Evolutionary conservation across 2,797 vertebrate genomes (phyloP).

Genomic region (Sebastolobus altivelis): DNA sequence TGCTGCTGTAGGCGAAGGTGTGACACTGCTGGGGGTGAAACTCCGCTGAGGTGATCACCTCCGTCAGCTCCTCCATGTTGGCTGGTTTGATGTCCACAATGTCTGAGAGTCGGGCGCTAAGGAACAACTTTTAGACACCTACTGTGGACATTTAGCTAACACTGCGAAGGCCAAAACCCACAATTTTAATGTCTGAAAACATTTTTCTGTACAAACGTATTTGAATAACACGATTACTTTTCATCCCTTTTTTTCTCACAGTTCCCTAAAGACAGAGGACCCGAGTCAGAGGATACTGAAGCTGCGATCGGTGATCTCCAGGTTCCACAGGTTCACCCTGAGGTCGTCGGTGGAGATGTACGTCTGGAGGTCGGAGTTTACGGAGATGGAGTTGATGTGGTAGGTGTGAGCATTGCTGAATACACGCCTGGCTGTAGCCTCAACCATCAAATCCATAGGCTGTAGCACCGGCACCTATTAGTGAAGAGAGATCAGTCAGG

Average conservation of each 20-base stretch:
- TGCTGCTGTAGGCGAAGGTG: conserved; percentile 99
- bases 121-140: conserved; percentile 69
- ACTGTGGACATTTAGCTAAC: not conserved
- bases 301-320: conserved; percentile 97
- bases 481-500: conserved; percentile 8
- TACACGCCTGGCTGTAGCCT: conserved; percentile 92
- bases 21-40: conserved; percentile 98
- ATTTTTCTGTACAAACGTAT: not conserved
- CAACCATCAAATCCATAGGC: conserved; percentile 98
- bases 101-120: conserved; percentile 87
- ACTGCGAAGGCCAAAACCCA: not conserved
- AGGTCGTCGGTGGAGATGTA: conserved; percentile 97
- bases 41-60: conserved; percentile 97
- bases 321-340: conserved; percentile 96
- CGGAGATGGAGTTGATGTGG: conserved; percentile 98
- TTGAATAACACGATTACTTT: not conserved
- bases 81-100: conserved; percentile 98
- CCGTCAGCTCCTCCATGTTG: conserved; percentile 99
- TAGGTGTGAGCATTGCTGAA: conserved; percentile 97
- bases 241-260: not conserved
- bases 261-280: not conserved
- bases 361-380: conserved; percentile 97
- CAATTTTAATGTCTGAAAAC: not conserved
- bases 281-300: conserved; percentile 93
- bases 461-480: conserved; percentile 93